phyloP scores from a whole-genome alignment of 2,113 vertebrate species.

The Heterochromis multidens region DNA sequence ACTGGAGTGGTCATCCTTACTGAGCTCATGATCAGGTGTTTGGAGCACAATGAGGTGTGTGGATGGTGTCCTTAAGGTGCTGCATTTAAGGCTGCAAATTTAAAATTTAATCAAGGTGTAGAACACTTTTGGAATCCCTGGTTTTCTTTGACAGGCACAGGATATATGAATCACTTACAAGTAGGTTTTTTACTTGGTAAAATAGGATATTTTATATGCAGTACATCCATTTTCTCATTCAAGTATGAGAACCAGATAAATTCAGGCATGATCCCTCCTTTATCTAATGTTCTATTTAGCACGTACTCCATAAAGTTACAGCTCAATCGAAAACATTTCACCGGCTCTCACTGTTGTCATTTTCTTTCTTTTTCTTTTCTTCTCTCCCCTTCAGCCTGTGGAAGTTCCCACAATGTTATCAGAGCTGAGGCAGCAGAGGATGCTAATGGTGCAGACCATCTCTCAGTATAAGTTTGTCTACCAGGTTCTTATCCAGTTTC shows the following conservation, averaged over 20 bases:
- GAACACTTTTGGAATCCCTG: background rate
- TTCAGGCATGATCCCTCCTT: background rate
- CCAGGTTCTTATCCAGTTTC: slow-evolving; percentile 92
- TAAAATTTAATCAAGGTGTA: background rate
- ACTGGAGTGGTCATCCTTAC: slow-evolving; percentile 91
- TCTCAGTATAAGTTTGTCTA: slow-evolving; percentile 95
- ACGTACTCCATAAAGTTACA: background rate
- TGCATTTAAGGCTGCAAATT: background rate
- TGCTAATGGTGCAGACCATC: slow-evolving; percentile 96
- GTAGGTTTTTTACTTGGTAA: background rate
- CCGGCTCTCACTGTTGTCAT: background rate
- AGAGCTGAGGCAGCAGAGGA: slow-evolving; percentile 86
- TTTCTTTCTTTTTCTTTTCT: background rate
- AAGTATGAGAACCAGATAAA: too few relatives aligned
- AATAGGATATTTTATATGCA: background rate
- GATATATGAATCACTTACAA: background rate
- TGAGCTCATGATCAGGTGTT: slow-evolving; percentile 92
- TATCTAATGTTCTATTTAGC: background rate
- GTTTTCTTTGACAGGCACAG: background rate
- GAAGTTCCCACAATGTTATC: slow-evolving; percentile 90
- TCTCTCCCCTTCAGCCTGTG: slow-evolving; percentile 75
- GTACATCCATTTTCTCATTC: background rate
- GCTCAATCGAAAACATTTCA: background rate
- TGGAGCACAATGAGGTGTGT: slow-evolving; percentile 91
- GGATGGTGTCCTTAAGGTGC: background rate